Base-by-base conservation (phyloP, 2,888 invertebrate genomes). In the Phalera bucephala region DNA sequence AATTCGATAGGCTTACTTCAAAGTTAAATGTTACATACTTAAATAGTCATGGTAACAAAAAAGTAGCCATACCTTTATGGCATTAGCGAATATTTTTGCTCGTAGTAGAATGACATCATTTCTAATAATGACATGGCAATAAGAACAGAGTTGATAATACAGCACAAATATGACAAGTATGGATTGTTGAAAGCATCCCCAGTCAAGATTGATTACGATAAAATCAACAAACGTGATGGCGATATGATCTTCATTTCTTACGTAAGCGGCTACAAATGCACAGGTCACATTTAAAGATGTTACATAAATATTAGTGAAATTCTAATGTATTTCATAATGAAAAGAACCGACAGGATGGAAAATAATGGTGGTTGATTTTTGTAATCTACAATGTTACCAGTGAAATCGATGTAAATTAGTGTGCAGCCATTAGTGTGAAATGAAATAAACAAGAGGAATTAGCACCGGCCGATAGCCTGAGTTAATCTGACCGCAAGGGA, bases 401-500 rank as follows among this genome's bases (percentile, higher is more conserved):
- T 68, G 79, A 76, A 81, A 81, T 70, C 74, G 55, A 52, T 40
- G 40, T 57, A 59, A 57, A 72, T 74, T 66, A 57, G 70, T 61
- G 60, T 59, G 62, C 55, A 66, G 53, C 60, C 58, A 78, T 77
- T 79, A 75, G 71, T 72, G 70, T 66, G 70, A 76, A 82, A 74
- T 75, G 70, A 74, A 78, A 80, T 74, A 76, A 84, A 82, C 80
- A 81, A 80, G 76, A 79, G 75, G 80, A 82, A 84, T 86, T 81
- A 84, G 76, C 70, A 57, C 61, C 71, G 76, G 72, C 68, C 76
- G 72, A 83, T 78, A 76, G 78, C 64, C 72, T 59, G 68, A 72
- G 74, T 64, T 75, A 74, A 84, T 80, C 84, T 82, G 80, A 87
- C 85, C 87, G 80, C 88, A 88, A 88, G 89, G 88, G 87, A 86